Base-by-base conservation (phyloP, 2,888 invertebrate genomes). In the Acanthosoma haemorrhoidale region DNA sequence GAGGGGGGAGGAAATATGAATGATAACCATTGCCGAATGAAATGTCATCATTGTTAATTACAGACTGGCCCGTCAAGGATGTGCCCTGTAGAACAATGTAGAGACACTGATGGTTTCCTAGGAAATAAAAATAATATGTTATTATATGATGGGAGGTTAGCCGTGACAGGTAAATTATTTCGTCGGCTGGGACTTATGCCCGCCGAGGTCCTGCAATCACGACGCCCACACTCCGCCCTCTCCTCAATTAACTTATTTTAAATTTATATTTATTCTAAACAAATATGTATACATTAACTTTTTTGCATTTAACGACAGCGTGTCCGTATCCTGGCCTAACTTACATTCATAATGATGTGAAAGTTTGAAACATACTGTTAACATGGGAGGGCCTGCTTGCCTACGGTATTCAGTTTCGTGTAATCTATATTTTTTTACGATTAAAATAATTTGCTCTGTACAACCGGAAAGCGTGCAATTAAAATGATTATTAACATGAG, bases 71-170 rank as follows among this genome's bases (percentile, higher is more conserved):
- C 9, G 34, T 36, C 32, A 34, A 61, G 61, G 61, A 34, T 41
- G 61, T 51, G 25, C 29, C 21, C 29, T 51, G 51, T 51, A 51
- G 51, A 29, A 51, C 51, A 21, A 61, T 34, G 61, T 59, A 59
- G 16, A 32, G 59, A 32, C 59, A 13, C 36, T 21, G 61, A 36
- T 36, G 34, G 18, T 5, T 61, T 36, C 9, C 39, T 2, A 43
- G 29, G 3, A 32, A 67, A 57, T 67, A 67, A 67, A n/a, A 67
- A 67, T 67, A 43, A 67, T 67, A 67, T 57, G 67, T 67, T 67
- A 67, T 67, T 67, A 67, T 43, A 67, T 31, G 18, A 31, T 34
- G 18, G n/a, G 4, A 16, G 60, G n/a, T 11, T 29, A 13, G 16
- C 18, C 29, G 6, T 67, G 67, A 31, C 67, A 57, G 67, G 18